Conservation (phyloP, 2,113 vertebrate genomes). For the rat (Rattus norvegicus) region GRCr8 NC_086023.1:126589001-126589500, state of each 20-base stretch:
- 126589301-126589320: background rate
- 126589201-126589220: background rate
- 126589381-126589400: background rate
- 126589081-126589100: conserved; percentile 98
- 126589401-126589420: background rate
- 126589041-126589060: conserved; percentile 92
- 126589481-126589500: background rate
- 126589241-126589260: fast-evolving
- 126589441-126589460: background rate
- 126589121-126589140: conserved; percentile 99
- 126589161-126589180: background rate
- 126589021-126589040: conserved; percentile 99
- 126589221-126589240: background rate
- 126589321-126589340: no score
- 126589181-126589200: background rate
- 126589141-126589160: conserved; percentile 81
- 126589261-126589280: background rate
- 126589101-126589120: conserved; percentile 97
- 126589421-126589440: background rate
- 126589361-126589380: background rate
- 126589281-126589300: background rate
- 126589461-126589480: background rate
- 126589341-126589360: background rate
- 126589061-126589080: conserved; percentile 87
- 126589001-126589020: conserved; percentile 95